These are phyloP conservation scores for Bombyx huttoni DNA, from an alignment of 2,888 invertebrate genomes.

Conservation along the genomic window DNA sequence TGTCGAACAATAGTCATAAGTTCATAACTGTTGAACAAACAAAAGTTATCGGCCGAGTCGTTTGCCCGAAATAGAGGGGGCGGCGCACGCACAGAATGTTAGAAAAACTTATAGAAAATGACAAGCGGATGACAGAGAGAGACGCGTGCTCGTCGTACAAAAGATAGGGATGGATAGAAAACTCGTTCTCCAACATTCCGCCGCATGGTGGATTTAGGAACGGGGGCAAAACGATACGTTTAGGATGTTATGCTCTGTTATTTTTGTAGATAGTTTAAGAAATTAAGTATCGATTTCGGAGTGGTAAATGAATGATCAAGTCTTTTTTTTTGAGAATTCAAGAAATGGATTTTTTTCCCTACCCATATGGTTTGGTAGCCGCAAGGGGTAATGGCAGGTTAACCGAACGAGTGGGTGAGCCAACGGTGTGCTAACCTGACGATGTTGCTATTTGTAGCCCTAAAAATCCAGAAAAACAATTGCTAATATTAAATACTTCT, in stretches of 20 bases:
- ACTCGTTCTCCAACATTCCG: constrained; percentile 70
- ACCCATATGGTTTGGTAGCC: too few relatives aligned
- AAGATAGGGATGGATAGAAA: constrained; percentile 60
- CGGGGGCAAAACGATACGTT: constrained; percentile 68
- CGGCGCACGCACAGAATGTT: constrained; percentile 59
- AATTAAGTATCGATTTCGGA: constrained; percentile 38
- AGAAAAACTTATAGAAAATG: constrained; percentile 73
- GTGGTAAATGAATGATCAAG: constrained; percentile 28
- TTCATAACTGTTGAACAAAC: constrained; percentile 59
- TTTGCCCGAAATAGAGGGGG: constrained; percentile 61
- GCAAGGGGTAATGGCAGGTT: too few relatives aligned
- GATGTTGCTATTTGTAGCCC: too few relatives aligned
- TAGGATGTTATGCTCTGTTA: constrained; percentile 66
- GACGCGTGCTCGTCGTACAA: constrained; percentile 44
- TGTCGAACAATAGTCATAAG: constrained; percentile 54
- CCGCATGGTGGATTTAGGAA: constrained; percentile 70
- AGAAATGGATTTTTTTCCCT: too few relatives aligned
- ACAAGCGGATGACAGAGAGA: constrained; percentile 63
- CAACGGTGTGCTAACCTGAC: too few relatives aligned
- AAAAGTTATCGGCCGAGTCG: constrained; percentile 56
- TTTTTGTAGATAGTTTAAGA: constrained; percentile 51
- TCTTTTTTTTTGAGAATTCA: background rate
- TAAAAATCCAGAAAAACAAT: too few relatives aligned
- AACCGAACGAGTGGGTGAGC: too few relatives aligned
- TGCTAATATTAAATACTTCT: too few relatives aligned